phyloP scores from a whole-genome alignment of 2,113 vertebrate species.

The Corythaixoides concolor region DNA sequence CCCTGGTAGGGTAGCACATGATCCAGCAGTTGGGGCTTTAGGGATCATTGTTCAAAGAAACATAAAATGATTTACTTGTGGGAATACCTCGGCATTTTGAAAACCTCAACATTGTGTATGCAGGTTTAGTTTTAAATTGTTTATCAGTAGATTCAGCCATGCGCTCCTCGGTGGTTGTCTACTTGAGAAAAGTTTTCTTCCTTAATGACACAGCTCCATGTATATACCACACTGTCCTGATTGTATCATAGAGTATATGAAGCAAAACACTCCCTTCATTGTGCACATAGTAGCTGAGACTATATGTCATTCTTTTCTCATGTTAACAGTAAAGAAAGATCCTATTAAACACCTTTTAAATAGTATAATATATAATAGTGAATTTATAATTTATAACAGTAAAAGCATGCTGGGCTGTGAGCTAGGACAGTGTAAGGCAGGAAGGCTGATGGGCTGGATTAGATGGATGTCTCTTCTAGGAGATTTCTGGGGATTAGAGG shows the following conservation, averaged over 20 bases:
- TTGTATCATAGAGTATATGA: background rate
- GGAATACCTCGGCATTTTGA: background rate
- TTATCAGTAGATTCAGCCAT: background rate
- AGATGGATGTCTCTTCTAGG: background rate
- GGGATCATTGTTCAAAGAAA: background rate
- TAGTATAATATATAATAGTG: no score
- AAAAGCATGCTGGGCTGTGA: background rate
- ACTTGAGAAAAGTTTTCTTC: background rate
- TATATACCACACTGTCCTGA: rapidly evolving
- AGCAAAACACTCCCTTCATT: background rate
- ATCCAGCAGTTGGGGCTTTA: background rate
- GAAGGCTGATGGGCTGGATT: background rate
- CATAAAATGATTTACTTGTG: rapidly evolving
- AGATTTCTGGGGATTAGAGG: background rate
- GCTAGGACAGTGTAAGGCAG: background rate
- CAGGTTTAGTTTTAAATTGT: background rate
- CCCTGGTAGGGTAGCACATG: rapidly evolving
- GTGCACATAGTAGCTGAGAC: background rate
- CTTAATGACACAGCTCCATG: background rate
- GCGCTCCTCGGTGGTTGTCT: background rate
- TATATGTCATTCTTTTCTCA: background rate
- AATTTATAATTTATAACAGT: no score
- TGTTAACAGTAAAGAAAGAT: background rate
- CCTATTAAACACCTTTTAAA: background rate
- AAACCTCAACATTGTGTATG: background rate